Conservation (phyloP, 2,113 vertebrate species). For the Misgurnus mizolepis region DNA sequence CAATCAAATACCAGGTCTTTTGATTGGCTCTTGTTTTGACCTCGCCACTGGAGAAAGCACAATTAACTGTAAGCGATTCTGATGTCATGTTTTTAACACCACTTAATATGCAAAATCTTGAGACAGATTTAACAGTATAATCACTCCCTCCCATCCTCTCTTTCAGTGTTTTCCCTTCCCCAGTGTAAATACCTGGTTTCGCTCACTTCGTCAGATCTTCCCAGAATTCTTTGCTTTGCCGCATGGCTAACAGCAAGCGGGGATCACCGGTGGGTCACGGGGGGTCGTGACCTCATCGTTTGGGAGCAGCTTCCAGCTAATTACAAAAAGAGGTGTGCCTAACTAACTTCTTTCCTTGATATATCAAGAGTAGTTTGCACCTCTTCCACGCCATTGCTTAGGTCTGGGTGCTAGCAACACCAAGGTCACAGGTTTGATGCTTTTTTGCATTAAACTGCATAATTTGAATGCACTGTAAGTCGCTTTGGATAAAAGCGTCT, state of each 20-base stretch:
- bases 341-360: neutral
- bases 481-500: too few relatives aligned
- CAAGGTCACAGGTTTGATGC: too few relatives aligned
- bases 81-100: neutral
- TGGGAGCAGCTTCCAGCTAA: slow-evolving; percentile 78
- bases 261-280: slow-evolving; percentile 78
- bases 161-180: slow-evolving; percentile 75
- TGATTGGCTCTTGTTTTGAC: slow-evolving; percentile 79
- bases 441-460: too few relatives aligned
- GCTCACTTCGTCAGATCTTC: slow-evolving; percentile 67
- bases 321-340: slow-evolving; percentile 71
- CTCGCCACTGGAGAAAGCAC: slow-evolving; percentile 73
- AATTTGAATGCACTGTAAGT: too few relatives aligned
- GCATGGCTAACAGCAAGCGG: slow-evolving; percentile 77
- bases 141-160: slow-evolving; percentile 7
- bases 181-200: slow-evolving; percentile 74
- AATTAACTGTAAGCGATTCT: slow-evolving; percentile 72
- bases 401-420: too few relatives aligned
- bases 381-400: too few relatives aligned
- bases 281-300: slow-evolving; percentile 72
- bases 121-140: neutral
- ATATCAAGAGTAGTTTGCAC: neutral
- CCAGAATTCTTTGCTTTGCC: slow-evolving; percentile 76
- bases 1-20: slow-evolving; percentile 73
- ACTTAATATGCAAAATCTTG: neutral